Conservation (phyloP, 2,113 vertebrate species). For the Dermatemys mawii region DNA sequence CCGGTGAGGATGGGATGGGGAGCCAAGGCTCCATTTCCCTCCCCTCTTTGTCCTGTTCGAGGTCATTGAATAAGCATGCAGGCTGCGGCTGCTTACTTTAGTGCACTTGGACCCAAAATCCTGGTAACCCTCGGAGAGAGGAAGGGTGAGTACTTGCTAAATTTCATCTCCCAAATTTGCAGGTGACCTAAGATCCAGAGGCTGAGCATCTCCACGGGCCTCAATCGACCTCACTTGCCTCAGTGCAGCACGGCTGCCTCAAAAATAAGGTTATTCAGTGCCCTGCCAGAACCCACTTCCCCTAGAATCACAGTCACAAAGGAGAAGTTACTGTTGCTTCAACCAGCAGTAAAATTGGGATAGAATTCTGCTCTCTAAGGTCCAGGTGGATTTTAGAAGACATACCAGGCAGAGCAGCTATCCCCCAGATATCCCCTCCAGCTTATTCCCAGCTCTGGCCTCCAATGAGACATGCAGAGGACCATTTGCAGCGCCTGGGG, state of each 20-base stretch:
- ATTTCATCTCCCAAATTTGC: background rate
- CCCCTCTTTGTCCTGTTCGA: background rate
- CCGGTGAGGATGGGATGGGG: background rate
- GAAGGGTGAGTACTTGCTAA: background rate
- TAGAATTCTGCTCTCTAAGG: background rate
- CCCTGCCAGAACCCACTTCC: background rate
- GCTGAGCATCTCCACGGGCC: background rate
- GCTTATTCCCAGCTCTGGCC: background rate
- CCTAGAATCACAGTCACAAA: background rate
- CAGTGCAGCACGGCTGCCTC: background rate
- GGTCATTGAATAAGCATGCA: background rate
- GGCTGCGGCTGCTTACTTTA: background rate
- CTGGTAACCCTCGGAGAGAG: background rate
- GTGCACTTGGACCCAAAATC: background rate
- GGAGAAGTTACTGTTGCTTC: background rate
- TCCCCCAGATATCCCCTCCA: too few relatives aligned
- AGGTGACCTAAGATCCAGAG: background rate
- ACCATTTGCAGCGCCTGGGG: background rate
- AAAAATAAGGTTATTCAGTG: background rate
- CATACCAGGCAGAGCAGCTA: background rate
- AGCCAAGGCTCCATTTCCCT: background rate
- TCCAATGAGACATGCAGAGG: background rate
- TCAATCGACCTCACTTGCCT: background rate
- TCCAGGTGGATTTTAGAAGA: background rate
- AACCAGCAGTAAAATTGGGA: too few relatives aligned